phyloP scores from a whole-genome alignment of 1,140 invertebrate genomes.

The Scaptomyza montana region DNA sequence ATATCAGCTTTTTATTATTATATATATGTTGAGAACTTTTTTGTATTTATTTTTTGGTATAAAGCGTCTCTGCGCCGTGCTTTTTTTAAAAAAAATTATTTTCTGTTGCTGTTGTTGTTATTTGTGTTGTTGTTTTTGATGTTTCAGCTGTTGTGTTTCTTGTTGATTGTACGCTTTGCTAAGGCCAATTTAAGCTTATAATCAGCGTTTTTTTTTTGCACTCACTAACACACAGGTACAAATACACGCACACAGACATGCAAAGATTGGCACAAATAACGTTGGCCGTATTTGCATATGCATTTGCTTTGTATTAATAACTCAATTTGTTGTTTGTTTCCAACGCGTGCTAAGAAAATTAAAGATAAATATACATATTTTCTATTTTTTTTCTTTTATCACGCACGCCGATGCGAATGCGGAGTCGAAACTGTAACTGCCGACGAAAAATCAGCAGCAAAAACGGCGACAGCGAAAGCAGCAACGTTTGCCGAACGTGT shows the following conservation, averaged over 20 bases:
- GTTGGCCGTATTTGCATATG: slow-evolving; percentile 18
- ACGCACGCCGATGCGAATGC: slow-evolving; percentile 49
- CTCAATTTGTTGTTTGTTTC: slow-evolving; percentile 28
- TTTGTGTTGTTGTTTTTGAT: slow-evolving; percentile 10
- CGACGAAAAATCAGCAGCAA: slow-evolving; percentile 15
- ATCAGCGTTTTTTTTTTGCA: slow-evolving; percentile 34
- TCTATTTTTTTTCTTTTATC: slow-evolving; percentile 9
- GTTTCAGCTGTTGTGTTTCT: slow-evolving; percentile 23
- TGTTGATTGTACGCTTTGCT: slow-evolving; percentile 27
- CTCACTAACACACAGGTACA: slow-evolving; percentile 40
- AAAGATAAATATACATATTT: slow-evolving; percentile 35
- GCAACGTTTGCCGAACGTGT: slow-evolving; percentile 45
- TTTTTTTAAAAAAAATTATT: background rate
- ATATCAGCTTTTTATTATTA: slow-evolving; percentile 40
- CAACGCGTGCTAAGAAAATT: slow-evolving; percentile 30
- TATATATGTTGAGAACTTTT: slow-evolving; percentile 20
- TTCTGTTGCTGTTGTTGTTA: slow-evolving; percentile 19
- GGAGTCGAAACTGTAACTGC: slow-evolving; percentile 55
- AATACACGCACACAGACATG: slow-evolving; percentile 14
- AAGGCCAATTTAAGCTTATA: slow-evolving; percentile 51
- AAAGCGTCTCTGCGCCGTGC: slow-evolving; percentile 40
- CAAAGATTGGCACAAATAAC: background rate
- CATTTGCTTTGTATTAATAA: slow-evolving; percentile 38
- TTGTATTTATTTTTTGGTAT: slow-evolving; percentile 16
- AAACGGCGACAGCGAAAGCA: slow-evolving; percentile 6